Evolutionary conservation across 2,888 invertebrate genomes (phyloP), one percentile per base, ranked within the genome.

Genomic region (Troilus luridus): DNA sequence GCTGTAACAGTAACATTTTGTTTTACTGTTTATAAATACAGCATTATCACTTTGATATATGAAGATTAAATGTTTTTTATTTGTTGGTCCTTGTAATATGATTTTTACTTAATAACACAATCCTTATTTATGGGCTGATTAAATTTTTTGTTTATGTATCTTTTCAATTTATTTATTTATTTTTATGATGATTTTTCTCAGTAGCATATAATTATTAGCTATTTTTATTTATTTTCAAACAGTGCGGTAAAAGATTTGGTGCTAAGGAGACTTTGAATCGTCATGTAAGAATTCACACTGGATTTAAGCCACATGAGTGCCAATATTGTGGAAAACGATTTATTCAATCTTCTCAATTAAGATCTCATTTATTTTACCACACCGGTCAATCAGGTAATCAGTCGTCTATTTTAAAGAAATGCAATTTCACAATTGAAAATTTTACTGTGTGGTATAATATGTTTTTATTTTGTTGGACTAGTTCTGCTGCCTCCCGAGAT

Each of bases 241-340:
- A 97, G 97, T 98, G 98, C 93, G 95, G 95, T 72, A 96, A 96
- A 94, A 95, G 95, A 91, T 98, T 98, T 93, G 96, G 96, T 90
- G 97, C 98, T 0, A 96, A 97, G 93, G 98, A 98, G 94, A 98
- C 98, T 91, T 95, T 97, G 93, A 97, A 97, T 93, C 96, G 97
- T 6, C 97, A 97, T 94, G 95, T 96, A 93, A 95, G 96, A 92
- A 96, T 96, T 0, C 97, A 97, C 93, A 95, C 95, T 10, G 95
- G 95, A 1, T 94, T 94, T 60, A 94, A 95, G 92, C 95, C 95
- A 6, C 95, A 95, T 92, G 94, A 94, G 56, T 97, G 97, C 93
- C 94, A 95, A 85, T 95, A 95, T 93, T 98, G 98, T 93, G 95
- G 95, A 17, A 96, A 96, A 94, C 96, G 97, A n/a, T 98, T 97